Evolutionary conservation across 2,797 vertebrate species (phyloP), one percentile per base, ranked within the genome.

Genomic region (Spizella passerina): DNA sequence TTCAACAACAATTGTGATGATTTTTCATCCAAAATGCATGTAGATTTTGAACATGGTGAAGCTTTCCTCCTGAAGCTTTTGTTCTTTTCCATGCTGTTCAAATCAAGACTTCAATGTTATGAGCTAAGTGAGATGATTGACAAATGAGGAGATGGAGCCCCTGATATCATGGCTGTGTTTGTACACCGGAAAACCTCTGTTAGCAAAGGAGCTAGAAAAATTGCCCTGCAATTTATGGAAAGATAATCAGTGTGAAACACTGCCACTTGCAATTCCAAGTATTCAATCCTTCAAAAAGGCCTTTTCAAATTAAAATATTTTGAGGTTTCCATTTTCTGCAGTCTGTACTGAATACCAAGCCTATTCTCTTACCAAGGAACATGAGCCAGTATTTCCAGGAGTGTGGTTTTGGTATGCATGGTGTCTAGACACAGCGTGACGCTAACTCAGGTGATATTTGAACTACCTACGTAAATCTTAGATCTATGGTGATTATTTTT

Each of bases 381-480:
- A 49, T 12, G 21, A 83, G 23, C 16, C 15, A 30, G 1, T 57
- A 79, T 72, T 89, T 69, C 64, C 26, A 66, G 56, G 29, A 64
- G 14, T 0, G 0, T 50, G 19, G 10, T 39, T 89, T 71, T 61
- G 19, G 30, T 44, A 46, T 34, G 36, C 2, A 0, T 38, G 8
- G 12, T 90, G 4, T 89, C 82, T 39, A 44, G 44, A 26, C 29
- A 1, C 0, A 46, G 23, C 8, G 6, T 38, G 19, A 52, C 44
- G 27, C 27, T 23, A 52, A 76, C 52, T 82, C 39, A 61, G 20
- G 52, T 65, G 24, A 13, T 68, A 3, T n/a, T 57, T 59, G 73
- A 55, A 29, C 38, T 38, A 22, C 44, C 19, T 49, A 38, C 22
- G 75, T 65, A 61, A 76, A 82, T 20, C 6, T 34, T 69, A 29